phyloP scores from a whole-genome alignment of 2,113 vertebrate species.

The Apteryx mantelli region DNA sequence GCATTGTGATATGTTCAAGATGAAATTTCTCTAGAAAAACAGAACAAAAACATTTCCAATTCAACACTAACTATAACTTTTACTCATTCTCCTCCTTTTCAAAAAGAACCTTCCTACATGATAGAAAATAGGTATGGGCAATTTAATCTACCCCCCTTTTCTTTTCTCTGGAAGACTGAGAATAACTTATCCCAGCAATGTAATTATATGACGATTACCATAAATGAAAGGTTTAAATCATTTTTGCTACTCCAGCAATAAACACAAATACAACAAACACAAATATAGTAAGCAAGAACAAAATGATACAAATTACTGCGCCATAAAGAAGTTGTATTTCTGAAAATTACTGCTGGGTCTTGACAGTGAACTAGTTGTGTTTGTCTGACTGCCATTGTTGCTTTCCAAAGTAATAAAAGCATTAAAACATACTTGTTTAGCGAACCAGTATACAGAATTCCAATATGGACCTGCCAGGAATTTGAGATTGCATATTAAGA shows the following conservation, averaged over 20 bases:
- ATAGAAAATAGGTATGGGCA: background rate
- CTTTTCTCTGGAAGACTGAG: background rate
- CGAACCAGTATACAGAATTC: background rate
- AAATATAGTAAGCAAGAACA: conserved; percentile 48
- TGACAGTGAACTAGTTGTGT: background rate
- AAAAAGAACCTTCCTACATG: background rate
- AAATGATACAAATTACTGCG: conserved; percentile 26
- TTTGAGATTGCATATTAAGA: background rate
- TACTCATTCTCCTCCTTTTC: background rate
- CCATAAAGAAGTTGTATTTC: conserved; percentile 14
- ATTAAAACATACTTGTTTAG: background rate
- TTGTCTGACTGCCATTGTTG: background rate
- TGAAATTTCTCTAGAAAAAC: background rate
- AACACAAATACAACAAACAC: conserved; percentile 39
- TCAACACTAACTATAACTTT: background rate
- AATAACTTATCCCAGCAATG: background rate
- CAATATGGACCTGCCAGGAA: background rate
- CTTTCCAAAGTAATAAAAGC: background rate
- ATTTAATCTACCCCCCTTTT: background rate
- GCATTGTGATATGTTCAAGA: background rate
- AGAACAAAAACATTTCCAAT: background rate
- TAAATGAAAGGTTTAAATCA: background rate
- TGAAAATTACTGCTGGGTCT: conserved; percentile 14
- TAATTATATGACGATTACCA: background rate
- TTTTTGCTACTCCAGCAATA: conserved; percentile 10